Evolutionary conservation across 1,140 invertebrate genomes (phyloP), one percentile per base, ranked within the genome.

Genomic region (Drosophila sp.): DNA sequence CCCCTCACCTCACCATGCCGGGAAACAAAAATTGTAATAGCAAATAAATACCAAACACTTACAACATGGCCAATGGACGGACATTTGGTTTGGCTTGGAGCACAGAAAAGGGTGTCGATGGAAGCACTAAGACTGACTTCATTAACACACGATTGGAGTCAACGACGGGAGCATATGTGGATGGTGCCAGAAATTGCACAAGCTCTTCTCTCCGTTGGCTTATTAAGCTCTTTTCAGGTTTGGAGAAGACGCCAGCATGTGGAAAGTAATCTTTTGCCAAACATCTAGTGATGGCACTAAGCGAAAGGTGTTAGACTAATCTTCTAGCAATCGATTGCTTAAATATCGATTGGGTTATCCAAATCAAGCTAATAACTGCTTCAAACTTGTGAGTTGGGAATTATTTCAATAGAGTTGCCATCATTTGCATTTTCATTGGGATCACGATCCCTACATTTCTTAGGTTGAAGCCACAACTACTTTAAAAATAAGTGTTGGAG

Each of bases 81-180:
- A 32, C 3, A 10, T 17, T 17, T 17, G 17, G 17, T 17, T 17
- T 17, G 17, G 17, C 17, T 17, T 17, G 17, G 17, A 17, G 17
- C 17, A 17, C 17, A 17, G 7, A 27, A 27, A n/a, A 40, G 17
- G 60, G 60, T 25, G 30, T 25, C 33, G 10, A 30, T 35, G 71
- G 72, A 79, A 86, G 84, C 83, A 66, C 79, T 87, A 86, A 76
- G 76, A 82, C 61, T 79, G 70, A 79, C 79, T 86, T 86, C 83
- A 79, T 83, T 84, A 79, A 67, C 61, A 61, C 58, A 11, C 62
- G 74, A 63, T 71, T 58, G 66, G 0, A 38, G 0, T 30, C 38
- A 4, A 27, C 38, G 57, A 27, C 38, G 57, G 32, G 44, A 33
- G 6, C 40, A 17, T 44, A 44, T 44, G 41, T 8, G 41, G 35